Evolutionary conservation across 2,797 vertebrate genomes (phyloP), one percentile per base, ranked within the genome.

Genomic region (Tenualosa thibaudeaui): DNA sequence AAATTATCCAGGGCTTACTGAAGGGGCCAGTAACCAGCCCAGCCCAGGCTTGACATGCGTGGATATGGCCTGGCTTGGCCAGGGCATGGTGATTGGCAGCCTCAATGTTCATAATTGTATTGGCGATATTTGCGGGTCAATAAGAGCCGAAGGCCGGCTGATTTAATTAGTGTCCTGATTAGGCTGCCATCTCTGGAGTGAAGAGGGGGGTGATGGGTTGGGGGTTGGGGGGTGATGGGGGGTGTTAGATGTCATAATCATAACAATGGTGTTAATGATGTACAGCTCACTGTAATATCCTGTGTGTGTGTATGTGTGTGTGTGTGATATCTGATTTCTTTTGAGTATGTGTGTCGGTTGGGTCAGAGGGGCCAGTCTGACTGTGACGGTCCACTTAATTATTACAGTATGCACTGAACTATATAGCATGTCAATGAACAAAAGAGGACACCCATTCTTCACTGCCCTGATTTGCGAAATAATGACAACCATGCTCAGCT

Each of bases 241-340:
- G 37, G 92, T 94, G 92, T 94, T 94, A 94, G 95, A 96, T 96
- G 95, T 97, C 97, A 97, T 97, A 96, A 97, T 97, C 97, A 97
- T 97, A 96, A 96, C 95, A 96, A 94, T 90, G 93, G 94, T 91
- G 95, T 95, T 96, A 97, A 97, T 96, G 95, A 97, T 95, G 91
- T 95, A 92, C 94, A 93, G 95, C 95, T 97, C 96, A 96, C 94
- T 95, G 94, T 95, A 93, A 96, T 95, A 95, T 95, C 93, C 93
- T 94, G 92, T 92, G 90, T 68, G 56, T 51, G 58, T 40, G 19
- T 43, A 68, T 51, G 37, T 53, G 8, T 10, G 49, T 37, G 53
- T 58, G 26, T 40, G 26, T 22, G 12, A 46, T 71, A 65, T 82
- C 13, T 78, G 71, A 78, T 78, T 78, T 71, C 68, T 68, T 75